Percentiles rank a stretch among this genome's conserved stretches.
phyloP scores from a whole-genome alignment of 2,113 vertebrate genomes.

The Cynoglossus semilaevis region DNA sequence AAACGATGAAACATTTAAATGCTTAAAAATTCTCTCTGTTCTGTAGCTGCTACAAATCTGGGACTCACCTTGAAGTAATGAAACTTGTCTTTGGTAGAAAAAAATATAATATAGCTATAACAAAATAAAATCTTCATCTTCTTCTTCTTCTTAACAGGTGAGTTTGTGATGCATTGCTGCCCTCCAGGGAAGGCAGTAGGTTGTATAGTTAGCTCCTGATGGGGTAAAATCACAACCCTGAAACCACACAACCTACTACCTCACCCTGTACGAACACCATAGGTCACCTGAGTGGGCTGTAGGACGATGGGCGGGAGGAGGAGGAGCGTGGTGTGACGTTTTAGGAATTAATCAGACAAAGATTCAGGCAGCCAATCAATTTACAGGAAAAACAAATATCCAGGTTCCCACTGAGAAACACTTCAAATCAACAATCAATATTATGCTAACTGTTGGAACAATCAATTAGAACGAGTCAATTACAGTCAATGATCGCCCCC shows the following conservation, averaged over 20 bases:
- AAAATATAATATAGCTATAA: too few relatives aligned
- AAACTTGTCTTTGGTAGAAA: not conserved
- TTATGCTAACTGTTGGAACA: too few relatives aligned
- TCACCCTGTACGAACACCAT: slow-evolving; percentile 89
- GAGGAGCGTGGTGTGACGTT: not conserved
- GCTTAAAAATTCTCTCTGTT: too few relatives aligned
- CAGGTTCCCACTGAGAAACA: too few relatives aligned
- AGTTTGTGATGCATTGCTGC: slow-evolving; percentile 75
- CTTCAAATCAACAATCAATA: too few relatives aligned
- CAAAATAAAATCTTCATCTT: too few relatives aligned
- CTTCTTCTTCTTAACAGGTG: not conserved
- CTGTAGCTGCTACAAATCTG: not conserved
- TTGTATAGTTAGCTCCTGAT: slow-evolving; percentile 99
- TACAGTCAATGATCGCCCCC: too few relatives aligned
- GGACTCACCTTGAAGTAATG: slow-evolving; percentile 40
- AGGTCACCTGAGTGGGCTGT: slow-evolving; percentile 17
- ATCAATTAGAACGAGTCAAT: too few relatives aligned
- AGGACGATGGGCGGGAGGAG: not conserved
- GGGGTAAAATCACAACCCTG: slow-evolving; percentile 98
- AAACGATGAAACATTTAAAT: not conserved
- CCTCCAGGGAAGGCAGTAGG: slow-evolving; percentile 99
- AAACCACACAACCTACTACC: slow-evolving; percentile 99
- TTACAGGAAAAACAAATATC: too few relatives aligned
- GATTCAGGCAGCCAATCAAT: too few relatives aligned
- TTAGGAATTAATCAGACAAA: not conserved